Evolutionary conservation across 2,888 invertebrate species (phyloP).

Genomic region (Lathronympha strigana): DNA sequence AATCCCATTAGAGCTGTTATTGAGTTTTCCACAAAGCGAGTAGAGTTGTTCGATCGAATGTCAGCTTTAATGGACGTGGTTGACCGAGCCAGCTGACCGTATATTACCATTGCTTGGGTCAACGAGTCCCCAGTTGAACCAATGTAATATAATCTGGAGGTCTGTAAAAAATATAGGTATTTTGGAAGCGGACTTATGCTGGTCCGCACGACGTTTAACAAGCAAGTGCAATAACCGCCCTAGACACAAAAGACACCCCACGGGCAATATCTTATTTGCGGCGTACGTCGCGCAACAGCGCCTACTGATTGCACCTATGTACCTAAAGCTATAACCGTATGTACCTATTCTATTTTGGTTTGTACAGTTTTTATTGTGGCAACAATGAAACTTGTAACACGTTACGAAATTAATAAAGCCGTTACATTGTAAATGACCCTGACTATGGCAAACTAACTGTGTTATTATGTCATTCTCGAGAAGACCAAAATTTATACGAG

Average conservation of each 20-base stretch:
- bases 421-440: constrained; percentile 4
- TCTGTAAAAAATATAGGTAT: not conserved
- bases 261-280: constrained; percentile 49
- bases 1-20: constrained; percentile 80
- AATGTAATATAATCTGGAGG: not conserved
- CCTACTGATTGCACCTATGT: constrained; percentile 2
- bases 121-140: not conserved
- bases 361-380: not conserved
- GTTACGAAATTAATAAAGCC: constrained; percentile 2
- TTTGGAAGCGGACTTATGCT: not conserved
- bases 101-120: not conserved
- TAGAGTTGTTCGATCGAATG: constrained; percentile 61
- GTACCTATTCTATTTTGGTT: not conserved
- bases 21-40: constrained; percentile 62
- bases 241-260: constrained; percentile 56
- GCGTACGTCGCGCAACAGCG: constrained; percentile 30
- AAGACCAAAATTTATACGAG: not conserved
- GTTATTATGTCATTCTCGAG: not conserved
- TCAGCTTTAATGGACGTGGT: constrained; percentile 60
- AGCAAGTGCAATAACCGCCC: constrained; percentile 11
- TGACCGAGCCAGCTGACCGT: constrained; percentile 46
- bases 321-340: not conserved
- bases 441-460: not conserved
- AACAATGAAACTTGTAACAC: constrained; percentile 2
- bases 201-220: not conserved